Evolutionary conservation across 2,113 vertebrate species (phyloP).

Genomic region (Noturus placidus): DNA sequence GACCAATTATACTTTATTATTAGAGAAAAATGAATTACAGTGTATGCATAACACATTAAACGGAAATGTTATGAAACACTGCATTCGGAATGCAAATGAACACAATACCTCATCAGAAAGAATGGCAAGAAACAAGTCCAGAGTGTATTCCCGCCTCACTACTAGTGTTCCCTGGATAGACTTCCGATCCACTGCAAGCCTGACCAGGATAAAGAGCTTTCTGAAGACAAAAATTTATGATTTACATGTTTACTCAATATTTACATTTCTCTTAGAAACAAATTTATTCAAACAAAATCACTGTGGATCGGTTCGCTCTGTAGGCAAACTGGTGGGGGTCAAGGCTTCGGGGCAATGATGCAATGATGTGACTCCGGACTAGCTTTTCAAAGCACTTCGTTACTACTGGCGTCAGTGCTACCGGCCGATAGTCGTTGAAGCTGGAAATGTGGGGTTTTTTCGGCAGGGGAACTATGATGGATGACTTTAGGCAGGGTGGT

Average conservation of each 20-base stretch:
- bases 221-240: not conserved
- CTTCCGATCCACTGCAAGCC: not conserved
- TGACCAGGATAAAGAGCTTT: not conserved
- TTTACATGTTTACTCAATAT: not conserved
- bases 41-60: not conserved
- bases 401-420: no score
- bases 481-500: no score
- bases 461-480: no score
- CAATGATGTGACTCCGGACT: no score
- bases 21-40: not conserved
- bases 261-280: not conserved
- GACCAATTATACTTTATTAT: constrained; percentile 24
- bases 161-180: not conserved
- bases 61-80: not conserved
- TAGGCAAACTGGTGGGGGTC: no score
- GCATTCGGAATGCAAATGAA: not conserved
- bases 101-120: not conserved
- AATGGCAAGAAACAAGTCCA: not conserved
- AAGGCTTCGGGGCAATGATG: no score
- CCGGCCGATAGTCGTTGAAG: no score
- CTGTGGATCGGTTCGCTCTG: no score
- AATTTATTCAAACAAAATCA: no score
- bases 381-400: no score
- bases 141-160: not conserved
- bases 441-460: no score